Percentiles rank a stretch among this genome's conserved stretches.
Conservation (phyloP, 1,140 invertebrate species). For the Goniozus legneri region DNA sequence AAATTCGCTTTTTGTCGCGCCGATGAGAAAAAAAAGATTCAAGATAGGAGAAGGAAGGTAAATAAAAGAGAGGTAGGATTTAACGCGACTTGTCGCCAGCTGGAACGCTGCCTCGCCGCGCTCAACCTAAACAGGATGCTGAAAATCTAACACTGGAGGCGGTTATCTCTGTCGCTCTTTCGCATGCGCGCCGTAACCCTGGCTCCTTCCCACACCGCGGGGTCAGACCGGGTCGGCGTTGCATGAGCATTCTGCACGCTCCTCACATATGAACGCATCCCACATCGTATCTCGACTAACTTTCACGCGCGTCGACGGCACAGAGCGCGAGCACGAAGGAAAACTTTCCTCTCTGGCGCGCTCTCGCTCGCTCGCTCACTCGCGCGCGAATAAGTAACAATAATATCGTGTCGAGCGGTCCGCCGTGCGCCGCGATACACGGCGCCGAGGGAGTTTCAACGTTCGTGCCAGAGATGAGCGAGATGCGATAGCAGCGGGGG, state of each 20-base stretch:
- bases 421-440: too few species aligned
- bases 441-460: too few species aligned
- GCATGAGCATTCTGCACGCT: conserved; percentile 35
- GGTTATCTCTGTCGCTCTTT: conserved; percentile 17
- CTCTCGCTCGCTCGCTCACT: too few species aligned
- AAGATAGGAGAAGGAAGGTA: too few species aligned
- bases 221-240: conserved; percentile 34
- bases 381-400: conserved; percentile 14
- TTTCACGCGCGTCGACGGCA: conserved; percentile 23
- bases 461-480: too few species aligned
- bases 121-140: conserved; percentile 31
- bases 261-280: conserved; percentile 30
- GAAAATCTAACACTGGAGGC: conserved; percentile 31
- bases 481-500: too few species aligned
- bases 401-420: too few species aligned
- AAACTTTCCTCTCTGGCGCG: conserved; percentile 12
- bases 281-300: conserved; percentile 25
- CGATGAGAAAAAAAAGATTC: too few species aligned
- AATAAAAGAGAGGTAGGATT: background rate
- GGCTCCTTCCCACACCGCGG: too few species aligned
- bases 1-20: too few species aligned
- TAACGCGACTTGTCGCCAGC: background rate
- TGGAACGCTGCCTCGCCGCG: too few species aligned
- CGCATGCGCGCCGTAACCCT: too few species aligned
- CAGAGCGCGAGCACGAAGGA: conserved; percentile 10